A percentile compares a stretch with the other conserved stretches of the same genome.
phyloP scores from a whole-genome alignment of 1,140 invertebrate genomes.

The Cotesia chilonis region DNA sequence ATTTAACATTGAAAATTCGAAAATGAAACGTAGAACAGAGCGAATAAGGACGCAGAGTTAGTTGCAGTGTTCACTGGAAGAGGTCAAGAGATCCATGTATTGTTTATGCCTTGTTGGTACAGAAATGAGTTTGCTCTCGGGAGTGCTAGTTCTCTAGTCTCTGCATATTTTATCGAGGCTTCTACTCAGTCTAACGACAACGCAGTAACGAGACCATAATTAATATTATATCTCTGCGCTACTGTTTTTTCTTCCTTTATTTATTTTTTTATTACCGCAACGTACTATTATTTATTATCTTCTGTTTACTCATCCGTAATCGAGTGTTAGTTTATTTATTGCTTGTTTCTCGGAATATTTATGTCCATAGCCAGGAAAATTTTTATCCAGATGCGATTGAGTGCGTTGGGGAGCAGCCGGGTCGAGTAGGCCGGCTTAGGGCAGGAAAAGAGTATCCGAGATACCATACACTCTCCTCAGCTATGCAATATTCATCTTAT shows the following conservation, averaged over 20 bases:
- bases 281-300: not conserved
- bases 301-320: too few relatives aligned
- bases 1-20: too few relatives aligned
- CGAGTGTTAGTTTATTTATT: too few relatives aligned
- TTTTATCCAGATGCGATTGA: slow-evolving; percentile 19
- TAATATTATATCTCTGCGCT: slow-evolving; percentile 53
- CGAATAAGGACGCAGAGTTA: not conserved
- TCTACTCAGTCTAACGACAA: slow-evolving; percentile 47
- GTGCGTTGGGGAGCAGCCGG: not conserved
- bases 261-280: not conserved
- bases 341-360: too few relatives aligned
- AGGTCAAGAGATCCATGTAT: slow-evolving; percentile 52
- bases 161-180: slow-evolving; percentile 48
- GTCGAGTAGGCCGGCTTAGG: not conserved
- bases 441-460: not conserved
- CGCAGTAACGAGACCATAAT: slow-evolving; percentile 54
- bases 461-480: slow-evolving; percentile 15
- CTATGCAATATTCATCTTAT: slow-evolving; percentile 32
- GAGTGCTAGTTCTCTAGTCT: slow-evolving; percentile 37
- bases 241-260: slow-evolving; percentile 13
- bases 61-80: slow-evolving; percentile 12
- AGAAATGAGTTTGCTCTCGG: slow-evolving; percentile 37
- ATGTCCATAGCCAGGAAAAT: not conserved
- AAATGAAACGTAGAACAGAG: not conserved
- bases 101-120: slow-evolving; percentile 47